Conservation (phyloP, 1,140 invertebrate species). For the Chionoecetes opilio region DNA sequence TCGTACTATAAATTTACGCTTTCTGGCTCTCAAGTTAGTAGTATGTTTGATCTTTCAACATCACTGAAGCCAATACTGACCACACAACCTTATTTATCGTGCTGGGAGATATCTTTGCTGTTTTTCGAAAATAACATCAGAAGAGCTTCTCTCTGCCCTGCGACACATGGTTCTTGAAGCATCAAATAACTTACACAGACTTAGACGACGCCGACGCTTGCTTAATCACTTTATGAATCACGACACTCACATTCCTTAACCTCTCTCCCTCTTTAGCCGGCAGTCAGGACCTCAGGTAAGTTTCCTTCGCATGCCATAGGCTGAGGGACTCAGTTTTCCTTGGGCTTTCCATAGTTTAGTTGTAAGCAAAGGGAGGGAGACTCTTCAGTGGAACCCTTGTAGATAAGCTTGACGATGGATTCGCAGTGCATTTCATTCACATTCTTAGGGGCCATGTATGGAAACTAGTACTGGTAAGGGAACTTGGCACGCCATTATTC, state of each 20-base stretch:
- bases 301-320: not conserved
- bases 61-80: too few species aligned
- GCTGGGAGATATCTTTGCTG: too few species aligned
- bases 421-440: not conserved
- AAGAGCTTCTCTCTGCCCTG: not conserved
- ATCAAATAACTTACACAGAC: not conserved
- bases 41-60: too few species aligned
- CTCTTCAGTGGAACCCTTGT: not conserved
- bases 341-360: not conserved
- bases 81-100: too few species aligned
- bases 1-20: too few species aligned
- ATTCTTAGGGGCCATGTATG: not conserved
- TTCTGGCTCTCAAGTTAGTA: too few species aligned
- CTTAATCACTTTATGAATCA: not conserved
- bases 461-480: not conserved
- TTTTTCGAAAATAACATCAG: too few species aligned
- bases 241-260: not conserved
- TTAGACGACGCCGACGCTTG: not conserved
- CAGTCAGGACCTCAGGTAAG: slow-evolving; percentile 57
- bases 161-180: not conserved
- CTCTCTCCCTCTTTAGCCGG: slow-evolving; percentile 42
- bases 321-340: not conserved
- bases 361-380: not conserved
- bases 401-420: not conserved
- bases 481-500: too few species aligned